Conservation (phyloP, 2,797 vertebrate genomes). For the Paguma larvata region DNA sequence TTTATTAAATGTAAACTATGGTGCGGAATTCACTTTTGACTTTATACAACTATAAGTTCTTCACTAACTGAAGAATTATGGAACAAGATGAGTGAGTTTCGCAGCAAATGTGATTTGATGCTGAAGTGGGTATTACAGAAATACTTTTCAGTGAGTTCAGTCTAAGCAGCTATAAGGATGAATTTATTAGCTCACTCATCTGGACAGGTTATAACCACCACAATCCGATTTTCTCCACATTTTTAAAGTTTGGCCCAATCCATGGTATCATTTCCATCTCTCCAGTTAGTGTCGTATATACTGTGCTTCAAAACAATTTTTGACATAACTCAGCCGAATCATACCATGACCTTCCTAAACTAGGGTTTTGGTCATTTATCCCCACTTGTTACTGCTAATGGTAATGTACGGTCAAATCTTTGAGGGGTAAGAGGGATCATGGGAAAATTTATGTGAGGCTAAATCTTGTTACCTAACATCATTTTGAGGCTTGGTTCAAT, state of each 20-base stretch:
- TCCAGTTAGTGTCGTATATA: neutral
- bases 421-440: neutral
- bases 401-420: neutral
- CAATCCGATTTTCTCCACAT: neutral
- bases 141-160: neutral
- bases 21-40: neutral
- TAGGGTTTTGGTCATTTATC: neutral
- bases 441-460: neutral
- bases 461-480: neutral
- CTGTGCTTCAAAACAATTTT: constrained; percentile 28
- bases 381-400: neutral
- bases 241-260: neutral
- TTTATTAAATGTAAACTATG: neutral
- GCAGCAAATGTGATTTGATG: neutral
- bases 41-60: neutral
- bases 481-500: constrained; percentile 7
- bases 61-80: neutral
- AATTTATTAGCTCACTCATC: neutral
- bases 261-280: neutral
- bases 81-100: neutral
- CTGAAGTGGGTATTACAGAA: neutral
- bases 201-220: neutral
- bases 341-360: neutral
- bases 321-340: neutral
- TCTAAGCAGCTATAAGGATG: neutral